These are phyloP conservation scores for Ceriagrion tenellum DNA, from an alignment of 2,888 invertebrate genomes.

Conservation along the genomic window DNA sequence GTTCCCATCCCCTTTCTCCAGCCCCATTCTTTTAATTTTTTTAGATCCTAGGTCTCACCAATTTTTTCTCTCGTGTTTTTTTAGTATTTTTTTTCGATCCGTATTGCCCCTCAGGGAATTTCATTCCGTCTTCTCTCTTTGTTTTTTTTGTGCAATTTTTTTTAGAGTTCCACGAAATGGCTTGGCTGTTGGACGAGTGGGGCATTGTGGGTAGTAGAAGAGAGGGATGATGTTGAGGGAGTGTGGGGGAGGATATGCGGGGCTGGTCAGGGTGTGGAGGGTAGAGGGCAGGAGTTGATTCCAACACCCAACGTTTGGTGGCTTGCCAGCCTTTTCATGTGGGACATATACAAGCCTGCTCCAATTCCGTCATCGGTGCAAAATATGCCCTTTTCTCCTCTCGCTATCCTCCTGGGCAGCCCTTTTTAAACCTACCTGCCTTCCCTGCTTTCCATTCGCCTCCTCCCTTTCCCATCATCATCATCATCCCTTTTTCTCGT, in stretches of 20 bases:
- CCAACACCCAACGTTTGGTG: conserved; percentile 7
- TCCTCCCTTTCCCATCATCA: background rate
- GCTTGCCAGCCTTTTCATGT: background rate
- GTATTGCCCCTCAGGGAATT: background rate
- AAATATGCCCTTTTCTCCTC: background rate
- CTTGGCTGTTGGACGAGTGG: background rate
- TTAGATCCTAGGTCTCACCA: background rate
- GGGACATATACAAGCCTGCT: background rate
- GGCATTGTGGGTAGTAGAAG: background rate
- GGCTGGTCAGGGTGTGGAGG: background rate
- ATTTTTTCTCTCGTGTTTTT: background rate
- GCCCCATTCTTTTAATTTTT: conserved; percentile 3
- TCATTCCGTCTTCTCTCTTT: background rate
- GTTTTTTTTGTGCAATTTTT: background rate
- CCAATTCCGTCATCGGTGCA: conserved; percentile 33
- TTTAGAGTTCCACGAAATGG: background rate
- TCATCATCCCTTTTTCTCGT: background rate
- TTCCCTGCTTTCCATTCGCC: background rate
- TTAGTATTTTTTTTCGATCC: conserved; percentile 4
- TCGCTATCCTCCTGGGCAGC: background rate
- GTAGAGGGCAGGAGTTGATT: background rate
- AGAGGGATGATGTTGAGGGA: too few species aligned
- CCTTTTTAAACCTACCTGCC: background rate
- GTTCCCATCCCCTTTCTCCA: background rate
- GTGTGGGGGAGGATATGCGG: background rate